A percentile compares a stretch with the other conserved stretches of the same genome.
Conservation (phyloP, 2,113 vertebrate species). For the Fulmarus glacialis region DNA sequence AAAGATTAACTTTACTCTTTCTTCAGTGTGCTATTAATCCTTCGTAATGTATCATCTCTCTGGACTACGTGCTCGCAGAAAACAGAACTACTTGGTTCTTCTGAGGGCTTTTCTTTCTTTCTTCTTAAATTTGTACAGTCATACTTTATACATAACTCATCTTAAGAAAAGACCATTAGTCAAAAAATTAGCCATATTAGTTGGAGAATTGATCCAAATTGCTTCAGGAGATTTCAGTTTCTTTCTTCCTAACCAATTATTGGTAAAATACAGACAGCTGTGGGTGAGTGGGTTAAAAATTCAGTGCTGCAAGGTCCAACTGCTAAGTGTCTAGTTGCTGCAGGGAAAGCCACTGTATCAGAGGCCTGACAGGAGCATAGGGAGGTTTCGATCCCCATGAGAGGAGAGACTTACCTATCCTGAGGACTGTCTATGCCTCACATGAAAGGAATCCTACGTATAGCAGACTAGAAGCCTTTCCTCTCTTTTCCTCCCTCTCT, state of each 20-base stretch:
- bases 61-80: background rate
- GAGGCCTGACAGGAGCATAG: background rate
- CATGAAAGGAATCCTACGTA: background rate
- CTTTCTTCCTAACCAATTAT: background rate
- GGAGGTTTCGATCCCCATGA: background rate
- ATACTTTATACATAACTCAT: background rate
- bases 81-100: background rate
- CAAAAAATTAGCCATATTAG: background rate
- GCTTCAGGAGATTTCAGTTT: background rate
- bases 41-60: background rate
- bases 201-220: background rate
- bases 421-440: background rate
- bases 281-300: background rate
- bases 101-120: background rate
- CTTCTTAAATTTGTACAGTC: background rate
- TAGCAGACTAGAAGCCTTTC: background rate
- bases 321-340: background rate
- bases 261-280: background rate
- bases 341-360: fast-evolving
- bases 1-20: background rate
- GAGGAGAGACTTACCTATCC: background rate
- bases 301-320: background rate
- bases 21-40: background rate
- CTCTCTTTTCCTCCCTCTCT: background rate
- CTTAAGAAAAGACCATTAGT: background rate